Conservation (phyloP, 2,113 vertebrate genomes). For the Anhinga rufa region DNA sequence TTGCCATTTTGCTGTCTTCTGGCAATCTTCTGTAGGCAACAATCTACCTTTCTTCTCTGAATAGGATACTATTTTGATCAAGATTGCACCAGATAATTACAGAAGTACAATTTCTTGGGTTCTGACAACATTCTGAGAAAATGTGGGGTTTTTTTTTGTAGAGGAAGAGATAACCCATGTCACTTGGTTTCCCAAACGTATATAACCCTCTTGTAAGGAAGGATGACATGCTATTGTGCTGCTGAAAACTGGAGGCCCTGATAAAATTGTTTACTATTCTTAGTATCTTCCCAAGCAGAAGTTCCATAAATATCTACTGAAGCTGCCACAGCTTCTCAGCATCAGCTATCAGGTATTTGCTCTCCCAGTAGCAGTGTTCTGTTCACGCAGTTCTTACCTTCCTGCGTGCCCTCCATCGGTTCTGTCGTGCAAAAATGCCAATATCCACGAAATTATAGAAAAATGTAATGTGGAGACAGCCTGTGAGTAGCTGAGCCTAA, state of each 20-base stretch:
- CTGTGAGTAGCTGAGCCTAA: neutral
- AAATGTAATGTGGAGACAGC: neutral
- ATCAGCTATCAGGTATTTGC: neutral
- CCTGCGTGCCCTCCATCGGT: neutral
- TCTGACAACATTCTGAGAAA: neutral
- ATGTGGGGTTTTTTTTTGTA: neutral
- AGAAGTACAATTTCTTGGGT: neutral
- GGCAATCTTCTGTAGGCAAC: neutral
- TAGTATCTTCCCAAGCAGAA: neutral
- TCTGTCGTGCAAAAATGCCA: neutral
- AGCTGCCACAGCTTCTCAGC: neutral
- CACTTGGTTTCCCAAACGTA: neutral
- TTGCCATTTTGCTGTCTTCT: neutral
- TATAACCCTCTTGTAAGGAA: neutral
- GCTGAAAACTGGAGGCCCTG: neutral
- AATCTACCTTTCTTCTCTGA: neutral
- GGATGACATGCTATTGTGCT: neutral
- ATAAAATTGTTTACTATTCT: neutral
- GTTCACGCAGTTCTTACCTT: neutral
- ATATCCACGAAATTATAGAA: neutral
- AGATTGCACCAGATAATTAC: neutral
- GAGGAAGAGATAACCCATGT: neutral
- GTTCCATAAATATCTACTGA: neutral
- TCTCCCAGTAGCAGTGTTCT: neutral
- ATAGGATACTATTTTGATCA: neutral